A percentile compares a stretch with the other conserved stretches of the same genome.
phyloP scores from a whole-genome alignment of 1,140 invertebrate species.

The Forficula auricularia region DNA sequence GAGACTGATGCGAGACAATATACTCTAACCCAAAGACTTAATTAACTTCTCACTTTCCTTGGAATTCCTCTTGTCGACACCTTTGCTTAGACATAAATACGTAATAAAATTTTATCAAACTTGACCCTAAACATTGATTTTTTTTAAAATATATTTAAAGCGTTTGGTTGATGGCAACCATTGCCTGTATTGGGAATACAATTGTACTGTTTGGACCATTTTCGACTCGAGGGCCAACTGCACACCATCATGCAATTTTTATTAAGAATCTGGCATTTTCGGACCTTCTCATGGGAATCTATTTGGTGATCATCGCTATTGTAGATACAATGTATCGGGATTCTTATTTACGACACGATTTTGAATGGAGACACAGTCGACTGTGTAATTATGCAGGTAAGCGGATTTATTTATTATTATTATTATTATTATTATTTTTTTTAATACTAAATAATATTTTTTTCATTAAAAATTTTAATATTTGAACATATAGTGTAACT shows the following conservation, averaged over 20 bases:
- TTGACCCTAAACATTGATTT: too few species aligned
- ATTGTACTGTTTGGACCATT: slow-evolving; percentile 41
- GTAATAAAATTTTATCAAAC: too few species aligned
- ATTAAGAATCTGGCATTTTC: slow-evolving; percentile 44
- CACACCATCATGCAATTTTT: slow-evolving; percentile 36
- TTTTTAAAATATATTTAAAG: too few species aligned
- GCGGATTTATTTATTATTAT: too few species aligned
- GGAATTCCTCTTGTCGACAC: too few species aligned
- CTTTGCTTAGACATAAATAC: too few species aligned
- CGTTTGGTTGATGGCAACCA: slow-evolving; percentile 45
- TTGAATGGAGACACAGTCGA: slow-evolving; percentile 36
- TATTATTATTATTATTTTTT: slow-evolving; percentile 4
- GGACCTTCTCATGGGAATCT: slow-evolving; percentile 51
- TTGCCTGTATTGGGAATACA: slow-evolving; percentile 41
- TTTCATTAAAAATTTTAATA: slow-evolving; percentile 30
- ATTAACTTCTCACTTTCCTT: too few species aligned
- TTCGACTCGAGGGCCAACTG: slow-evolving; percentile 26
- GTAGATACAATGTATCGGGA: slow-evolving; percentile 40
- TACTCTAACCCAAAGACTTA: too few species aligned
- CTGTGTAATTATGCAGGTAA: slow-evolving; percentile 34
- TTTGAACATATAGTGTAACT: too few species aligned
- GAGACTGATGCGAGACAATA: too few species aligned
- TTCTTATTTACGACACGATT: slow-evolving; percentile 37
- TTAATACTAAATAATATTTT: slow-evolving; percentile 12
- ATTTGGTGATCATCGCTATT: slow-evolving; percentile 42